Evolutionary conservation across 2,113 vertebrate species (phyloP).

Genomic region (Seriola dumerili): DNA sequence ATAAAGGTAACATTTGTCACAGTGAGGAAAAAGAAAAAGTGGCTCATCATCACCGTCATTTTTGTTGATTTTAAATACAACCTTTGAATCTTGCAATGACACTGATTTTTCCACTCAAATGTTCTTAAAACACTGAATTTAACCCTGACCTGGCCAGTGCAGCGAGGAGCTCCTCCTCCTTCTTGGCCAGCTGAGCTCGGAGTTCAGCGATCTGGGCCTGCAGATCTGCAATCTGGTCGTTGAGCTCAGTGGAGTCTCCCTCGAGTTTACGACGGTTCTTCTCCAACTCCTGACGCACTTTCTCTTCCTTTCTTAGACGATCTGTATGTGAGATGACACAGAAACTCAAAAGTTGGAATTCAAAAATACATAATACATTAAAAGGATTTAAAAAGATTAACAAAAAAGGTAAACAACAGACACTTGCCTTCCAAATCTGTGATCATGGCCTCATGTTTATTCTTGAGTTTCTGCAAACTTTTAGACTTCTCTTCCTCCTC

Average conservation of each 20-base stretch:
- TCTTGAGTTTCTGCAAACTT: constrained; percentile 97
- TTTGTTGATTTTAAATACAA: background rate
- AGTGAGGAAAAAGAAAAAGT: too few species aligned
- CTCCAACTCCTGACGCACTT: constrained; percentile 94
- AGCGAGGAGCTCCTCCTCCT: constrained; percentile 95
- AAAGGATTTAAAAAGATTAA: background rate
- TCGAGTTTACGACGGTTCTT: constrained; percentile 97
- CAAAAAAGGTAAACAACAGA: background rate
- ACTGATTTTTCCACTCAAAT: background rate
- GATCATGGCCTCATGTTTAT: constrained; percentile 98
- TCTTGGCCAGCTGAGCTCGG: constrained; percentile 94
- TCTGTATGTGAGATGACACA: constrained; percentile 78
- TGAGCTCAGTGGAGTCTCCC: constrained; percentile 92
- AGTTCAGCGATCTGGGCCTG: constrained; percentile 96
- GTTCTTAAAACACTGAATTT: background rate
- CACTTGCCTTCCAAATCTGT: constrained; percentile 93
- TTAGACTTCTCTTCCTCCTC: constrained; percentile 99
- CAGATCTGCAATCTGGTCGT: constrained; percentile 95
- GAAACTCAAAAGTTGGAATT: background rate
- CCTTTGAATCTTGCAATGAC: background rate
- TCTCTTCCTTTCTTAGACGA: constrained; percentile 94
- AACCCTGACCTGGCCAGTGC: constrained; percentile 90
- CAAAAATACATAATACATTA: background rate
- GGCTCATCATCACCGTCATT: background rate
- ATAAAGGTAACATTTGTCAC: background rate